Base-by-base conservation (phyloP, 2,888 invertebrate species). In the Hetaerina titia region DNA sequence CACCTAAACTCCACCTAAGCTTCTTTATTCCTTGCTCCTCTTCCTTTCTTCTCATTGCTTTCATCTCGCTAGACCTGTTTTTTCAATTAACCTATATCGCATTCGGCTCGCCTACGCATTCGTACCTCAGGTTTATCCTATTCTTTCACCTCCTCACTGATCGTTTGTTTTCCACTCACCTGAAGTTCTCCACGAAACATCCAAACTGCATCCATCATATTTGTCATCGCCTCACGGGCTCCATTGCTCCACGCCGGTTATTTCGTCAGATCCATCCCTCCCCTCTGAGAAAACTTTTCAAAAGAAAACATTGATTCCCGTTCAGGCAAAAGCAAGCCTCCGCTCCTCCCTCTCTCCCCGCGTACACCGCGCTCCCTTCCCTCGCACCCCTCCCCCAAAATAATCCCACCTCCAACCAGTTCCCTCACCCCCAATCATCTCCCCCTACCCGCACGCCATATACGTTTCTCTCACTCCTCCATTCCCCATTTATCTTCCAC, bases 291-390 rank as follows among this genome's bases (percentile, higher is more conserved):
- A 81, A 81, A 81, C 25, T 25, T 81, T 25, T 81, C 13, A 81
- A 31, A 25, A 81, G 81, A 81, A 31, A 69, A n/a, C 69, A 69
- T 69, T 69, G 69, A 69, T 69, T 69, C 69, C 69, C 69, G 69
- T 69, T 69, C 69, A 69, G 69, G n/a, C 69, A 19, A 31, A 9
- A 31, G 22, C 81, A 81, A 19, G 22, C 2, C 8, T n/a, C 69
- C 69, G n/a, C 69, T 22, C n/a, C 22, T 22, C 22, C 31, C 25
- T 7, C 13, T 31, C 81, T 8, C 31, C 81, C 74, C 81, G 22
- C 69, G 7, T 9, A 1, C 45, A 45, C 45, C n/a, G n/a, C 8
- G 7, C 74, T 15, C 31, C 25, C 7, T 31, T 9, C 74, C 25
- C 6, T 25, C 74, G 45, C 4, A 2, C 45, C 7, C 25, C n/a